phyloP scores from a whole-genome alignment of 1,140 invertebrate genomes.

The Drosophila lowei region DNA sequence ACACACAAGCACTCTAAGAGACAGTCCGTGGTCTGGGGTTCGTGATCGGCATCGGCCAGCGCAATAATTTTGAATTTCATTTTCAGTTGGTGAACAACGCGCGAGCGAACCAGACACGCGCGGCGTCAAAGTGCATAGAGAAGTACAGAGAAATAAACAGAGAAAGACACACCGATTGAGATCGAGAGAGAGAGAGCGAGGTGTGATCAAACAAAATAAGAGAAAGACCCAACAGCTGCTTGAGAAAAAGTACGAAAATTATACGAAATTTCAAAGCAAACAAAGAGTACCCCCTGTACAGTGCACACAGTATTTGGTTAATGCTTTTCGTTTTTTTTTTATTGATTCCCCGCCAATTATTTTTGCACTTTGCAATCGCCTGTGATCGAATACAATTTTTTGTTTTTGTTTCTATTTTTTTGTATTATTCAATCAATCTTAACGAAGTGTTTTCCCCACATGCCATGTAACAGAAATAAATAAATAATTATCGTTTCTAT shows the following conservation, averaged over 20 bases:
- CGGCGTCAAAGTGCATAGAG: conserved; percentile 31
- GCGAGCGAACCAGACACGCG: conserved; percentile 64
- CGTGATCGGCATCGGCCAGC: conserved; percentile 68
- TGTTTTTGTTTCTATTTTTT: neutral
- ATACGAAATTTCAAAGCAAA: conserved; percentile 23
- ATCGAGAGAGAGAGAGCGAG: conserved; percentile 14
- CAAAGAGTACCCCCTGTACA: conserved; percentile 4
- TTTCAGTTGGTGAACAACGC: conserved; percentile 62
- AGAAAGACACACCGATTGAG: neutral
- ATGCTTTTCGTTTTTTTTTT: conserved; percentile 1
- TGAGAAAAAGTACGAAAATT: conserved; percentile 32
- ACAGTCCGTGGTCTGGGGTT: conserved; percentile 36
- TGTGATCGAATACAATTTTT: conserved; percentile 23
- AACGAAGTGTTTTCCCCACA: conserved; percentile 24
- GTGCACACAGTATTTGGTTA: neutral
- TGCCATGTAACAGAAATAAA: conserved; percentile 9
- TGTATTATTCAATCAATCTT: conserved; percentile 30
- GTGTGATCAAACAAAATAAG: conserved; percentile 23
- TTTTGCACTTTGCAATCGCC: conserved; percentile 7
- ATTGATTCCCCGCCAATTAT: neutral
- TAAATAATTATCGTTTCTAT: conserved; percentile 18
- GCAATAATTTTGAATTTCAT: conserved; percentile 54
- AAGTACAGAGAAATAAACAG: conserved; percentile 3
- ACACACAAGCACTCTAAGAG: conserved; percentile 1
- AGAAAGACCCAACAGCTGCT: conserved; percentile 15